These are phyloP conservation scores for Agelastica alni DNA, from an alignment of 2,888 invertebrate genomes.

Conservation along the genomic window DNA sequence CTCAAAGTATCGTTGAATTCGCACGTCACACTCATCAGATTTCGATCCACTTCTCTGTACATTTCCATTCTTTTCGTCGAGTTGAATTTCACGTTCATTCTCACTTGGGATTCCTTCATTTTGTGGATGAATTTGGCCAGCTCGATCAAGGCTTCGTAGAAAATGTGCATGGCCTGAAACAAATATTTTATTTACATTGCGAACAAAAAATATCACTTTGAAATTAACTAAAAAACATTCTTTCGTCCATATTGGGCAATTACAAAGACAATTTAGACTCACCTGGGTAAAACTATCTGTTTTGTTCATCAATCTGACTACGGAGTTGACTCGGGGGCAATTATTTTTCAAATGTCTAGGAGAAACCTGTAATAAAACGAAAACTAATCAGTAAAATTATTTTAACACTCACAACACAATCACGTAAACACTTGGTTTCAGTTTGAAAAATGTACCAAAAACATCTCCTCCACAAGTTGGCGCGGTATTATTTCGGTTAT, in stretches of 20 bases:
- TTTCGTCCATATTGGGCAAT: background rate
- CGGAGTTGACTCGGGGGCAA: slow-evolving; percentile 32
- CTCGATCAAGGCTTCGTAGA: slow-evolving; percentile 61
- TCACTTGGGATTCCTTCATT: slow-evolving; percentile 54
- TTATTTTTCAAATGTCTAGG: background rate
- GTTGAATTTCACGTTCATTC: slow-evolving; percentile 47
- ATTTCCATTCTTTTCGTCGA: slow-evolving; percentile 53
- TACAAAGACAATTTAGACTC: slow-evolving; percentile 7
- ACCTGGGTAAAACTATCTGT: slow-evolving; percentile 28
- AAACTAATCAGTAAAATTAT: background rate
- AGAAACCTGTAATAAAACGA: background rate
- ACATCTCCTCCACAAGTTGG: too few relatives aligned
- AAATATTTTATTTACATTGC: background rate
- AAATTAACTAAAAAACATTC: background rate
- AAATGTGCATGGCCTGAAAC: slow-evolving; percentile 64
- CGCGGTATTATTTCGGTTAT: too few relatives aligned
- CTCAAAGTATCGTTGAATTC: slow-evolving; percentile 63
- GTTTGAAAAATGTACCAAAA: too few relatives aligned
- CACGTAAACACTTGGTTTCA: too few relatives aligned
- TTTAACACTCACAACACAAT: too few relatives aligned
- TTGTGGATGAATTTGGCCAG: slow-evolving; percentile 60
- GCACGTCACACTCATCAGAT: slow-evolving; percentile 60
- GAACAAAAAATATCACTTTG: background rate
- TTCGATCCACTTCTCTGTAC: slow-evolving; percentile 55
- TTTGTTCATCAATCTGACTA: slow-evolving; percentile 27